Evolutionary conservation across 2,113 vertebrate genomes (phyloP), one percentile per base, ranked within the genome.

Genomic region (Formicarius rufipectus): DNA sequence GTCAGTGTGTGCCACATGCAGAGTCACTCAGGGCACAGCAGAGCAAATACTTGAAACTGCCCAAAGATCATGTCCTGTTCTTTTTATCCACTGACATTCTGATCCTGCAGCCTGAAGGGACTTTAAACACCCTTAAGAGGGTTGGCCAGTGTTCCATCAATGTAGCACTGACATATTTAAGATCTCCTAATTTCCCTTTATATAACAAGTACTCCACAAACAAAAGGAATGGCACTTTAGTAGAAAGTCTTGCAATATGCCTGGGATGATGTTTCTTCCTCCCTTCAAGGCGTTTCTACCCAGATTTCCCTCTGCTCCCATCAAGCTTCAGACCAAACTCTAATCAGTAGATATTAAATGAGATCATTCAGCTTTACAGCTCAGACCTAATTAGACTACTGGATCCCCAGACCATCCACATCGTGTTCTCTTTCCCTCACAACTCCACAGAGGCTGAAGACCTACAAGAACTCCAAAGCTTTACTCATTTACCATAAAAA

Each of bases 341-440:
- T 27, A 87, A 74, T 12, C 78, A 64, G 31, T 0, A 49, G 89
- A 73, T 83, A 76, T 53, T 64, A 90, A 85, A 93, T 53, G 40
- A 83, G 45, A 88, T 42, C 47, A 77, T 86, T 95, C 83, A 67
- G 79, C 82, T 93, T 93, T 84, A 64, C 62, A 91, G 72, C 79
- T 87, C 22, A n/a, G 45, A 50, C 37, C 59, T 71, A 81, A 93
- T 89, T 88, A 80, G 45, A 11, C 83, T 27, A 0, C 2, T 79
- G 67, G 52, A 50, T 73, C 14, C 45, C 47, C 80, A 71, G 56
- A 85, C 79, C 67, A 90, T 49, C 62, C 31, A 68, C 87, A 75
- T 58, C 21, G 0, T 67, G 60, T 84, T 91, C 82, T 79, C 49
- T 44, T 56, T 45, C 55, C 37, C 90, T 53, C 60, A 9, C 50